Percentiles rank a stretch among this genome's conserved stretches.
Conservation (phyloP, 2,888 invertebrate genomes). For the Ferdinandea cuprea region DNA sequence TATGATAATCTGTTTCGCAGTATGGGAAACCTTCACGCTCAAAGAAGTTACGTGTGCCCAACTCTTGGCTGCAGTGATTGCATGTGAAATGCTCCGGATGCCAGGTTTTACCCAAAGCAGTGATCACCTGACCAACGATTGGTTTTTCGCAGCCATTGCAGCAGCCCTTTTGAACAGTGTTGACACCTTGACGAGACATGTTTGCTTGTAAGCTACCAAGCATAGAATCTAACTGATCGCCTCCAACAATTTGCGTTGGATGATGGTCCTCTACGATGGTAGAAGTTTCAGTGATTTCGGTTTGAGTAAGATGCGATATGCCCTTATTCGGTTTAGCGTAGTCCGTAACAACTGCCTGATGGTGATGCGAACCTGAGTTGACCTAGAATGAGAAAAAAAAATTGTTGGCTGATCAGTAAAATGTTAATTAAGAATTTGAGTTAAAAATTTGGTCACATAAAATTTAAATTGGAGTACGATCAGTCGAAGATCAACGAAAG, state of each 20-base stretch:
- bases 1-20: conserved; percentile 99
- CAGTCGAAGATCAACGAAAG: too few species aligned
- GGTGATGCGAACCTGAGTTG: conserved; percentile 85
- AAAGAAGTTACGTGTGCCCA: conserved; percentile 99
- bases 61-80: conserved; percentile 97
- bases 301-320: conserved; percentile 82
- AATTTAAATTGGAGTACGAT: too few species aligned
- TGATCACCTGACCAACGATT: conserved; percentile 97
- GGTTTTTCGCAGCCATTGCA: conserved; percentile 99
- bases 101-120: conserved; percentile 99
- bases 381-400: conserved; percentile 83
- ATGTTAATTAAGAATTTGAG: too few species aligned
- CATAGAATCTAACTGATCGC: conserved; percentile 85
- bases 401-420: conserved; percentile 2
- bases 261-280: conserved; percentile 80
- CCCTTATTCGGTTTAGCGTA: conserved; percentile 89
- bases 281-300: conserved; percentile 80
- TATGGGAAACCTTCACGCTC: conserved; percentile 98
- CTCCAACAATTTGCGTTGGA: conserved; percentile 65
- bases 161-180: conserved; percentile 99
- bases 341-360: conserved; percentile 87
- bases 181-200: conserved; percentile 99
- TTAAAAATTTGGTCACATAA: too few species aligned
- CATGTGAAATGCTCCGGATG: conserved; percentile 99
- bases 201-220: conserved; percentile 91